Evolutionary conservation across 2,113 vertebrate species (phyloP), one percentile per base, ranked within the genome.

Genomic region (Macaca nemestrina): DNA sequence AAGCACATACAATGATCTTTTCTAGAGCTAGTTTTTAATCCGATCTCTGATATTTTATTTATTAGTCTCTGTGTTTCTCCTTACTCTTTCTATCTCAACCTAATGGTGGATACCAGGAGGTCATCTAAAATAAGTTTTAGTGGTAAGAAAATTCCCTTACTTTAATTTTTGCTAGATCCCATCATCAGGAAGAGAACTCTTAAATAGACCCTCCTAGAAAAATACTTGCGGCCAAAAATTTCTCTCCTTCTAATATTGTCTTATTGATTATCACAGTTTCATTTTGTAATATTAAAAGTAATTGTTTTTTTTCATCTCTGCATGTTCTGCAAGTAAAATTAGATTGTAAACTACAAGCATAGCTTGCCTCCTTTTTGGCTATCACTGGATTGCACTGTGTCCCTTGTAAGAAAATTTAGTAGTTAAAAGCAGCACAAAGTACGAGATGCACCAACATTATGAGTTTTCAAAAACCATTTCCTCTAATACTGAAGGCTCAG

Each of bases 141-240:
- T 95, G 45, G 84, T 48, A 95, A 93, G 16, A 52, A 92, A 87
- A 43, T 61, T 88, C 8, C 38, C 48, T 94, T 85, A 45, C 50
- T 92, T 89, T 86, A 32, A 48, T 94, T 95, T 96, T 94, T 93
- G 59, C 57, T 81, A 40, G 32, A 96, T 80, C 35, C 48, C 48
- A 90, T 40, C 43, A 27, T 85, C 27, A 80, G 30, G 17, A 89
- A 73, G 79, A 95, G 17, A 90, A 80, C 35, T 48, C 52, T 85
- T 93, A 93, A 84, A 22, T 23, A 57, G 64, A 94, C 18, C 25
- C 16, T 70, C 32, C 70, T 80, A 35, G 89, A 93, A 92, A 92
- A 45, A 45, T 59, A 68, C 16, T 50, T 90, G 43, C 17, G 23
- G 32, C 13, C 25, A 70, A 75, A 75, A 81, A 59, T 94, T 93